A percentile compares a stretch with the other conserved stretches of the same genome.
phyloP scores from a whole-genome alignment of 2,888 invertebrate genomes.

The Apamea epomidion region DNA sequence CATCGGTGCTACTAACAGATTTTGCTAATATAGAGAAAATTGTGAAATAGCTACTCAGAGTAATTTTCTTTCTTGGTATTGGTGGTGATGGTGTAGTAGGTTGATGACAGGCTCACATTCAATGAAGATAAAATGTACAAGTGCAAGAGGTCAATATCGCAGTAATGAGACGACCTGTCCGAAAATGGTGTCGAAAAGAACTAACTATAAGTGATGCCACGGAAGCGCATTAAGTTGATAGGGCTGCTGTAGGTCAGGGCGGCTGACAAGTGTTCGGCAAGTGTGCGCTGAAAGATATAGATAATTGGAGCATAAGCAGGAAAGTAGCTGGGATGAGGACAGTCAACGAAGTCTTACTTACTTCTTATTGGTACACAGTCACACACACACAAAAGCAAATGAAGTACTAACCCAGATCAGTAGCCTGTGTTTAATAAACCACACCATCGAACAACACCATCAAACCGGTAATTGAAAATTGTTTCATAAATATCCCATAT shows the following conservation, averaged over 20 bases:
- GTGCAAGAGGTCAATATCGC: constrained; percentile 1
- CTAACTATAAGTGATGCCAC: background rate
- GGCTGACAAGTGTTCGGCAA: background rate
- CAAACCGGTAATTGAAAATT: constrained; percentile 42
- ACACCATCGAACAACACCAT: constrained; percentile 26
- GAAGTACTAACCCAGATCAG: background rate
- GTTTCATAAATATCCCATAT: constrained; percentile 59
- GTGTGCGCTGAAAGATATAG: background rate
- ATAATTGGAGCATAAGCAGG: background rate
- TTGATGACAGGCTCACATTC: background rate
- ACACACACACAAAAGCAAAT: background rate
- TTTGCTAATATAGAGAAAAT: background rate
- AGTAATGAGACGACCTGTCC: background rate
- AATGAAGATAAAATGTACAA: background rate
- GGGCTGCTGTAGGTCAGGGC: background rate
- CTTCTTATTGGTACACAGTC: background rate
- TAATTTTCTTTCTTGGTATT: background rate
- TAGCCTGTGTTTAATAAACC: background rate
- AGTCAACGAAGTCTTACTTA: background rate
- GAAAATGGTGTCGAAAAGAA: background rate
- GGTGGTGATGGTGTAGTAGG: background rate
- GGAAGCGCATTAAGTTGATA: background rate
- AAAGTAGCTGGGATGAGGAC: background rate
- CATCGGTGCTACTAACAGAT: background rate
- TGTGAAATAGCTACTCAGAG: background rate